Conservation (phyloP, 2,113 vertebrate genomes). For the Acanthisitta chloris region DNA sequence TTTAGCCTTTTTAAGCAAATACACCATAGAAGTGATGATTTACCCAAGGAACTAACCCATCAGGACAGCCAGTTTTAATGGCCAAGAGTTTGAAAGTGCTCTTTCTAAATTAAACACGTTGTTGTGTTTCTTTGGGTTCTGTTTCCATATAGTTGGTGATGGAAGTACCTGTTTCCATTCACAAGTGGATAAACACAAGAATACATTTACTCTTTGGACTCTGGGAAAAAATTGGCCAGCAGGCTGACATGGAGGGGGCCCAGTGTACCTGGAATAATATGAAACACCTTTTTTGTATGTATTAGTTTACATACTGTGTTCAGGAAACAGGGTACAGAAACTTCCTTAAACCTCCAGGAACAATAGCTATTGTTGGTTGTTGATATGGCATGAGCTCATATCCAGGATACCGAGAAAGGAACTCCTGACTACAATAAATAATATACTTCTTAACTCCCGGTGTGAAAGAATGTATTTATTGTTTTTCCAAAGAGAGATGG, state of each 20-base stretch:
- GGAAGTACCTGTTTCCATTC: background rate
- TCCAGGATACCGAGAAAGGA: conserved; percentile 69
- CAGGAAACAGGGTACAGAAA: conserved; percentile 78
- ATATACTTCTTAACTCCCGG: conserved; percentile 67
- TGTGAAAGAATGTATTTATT: conserved; percentile 48
- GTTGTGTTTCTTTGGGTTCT: background rate
- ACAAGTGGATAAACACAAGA: background rate
- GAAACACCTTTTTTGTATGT: conserved; percentile 64
- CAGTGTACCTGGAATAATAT: conserved; percentile 70
- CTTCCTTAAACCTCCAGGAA: conserved; percentile 76
- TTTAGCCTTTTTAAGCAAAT: background rate
- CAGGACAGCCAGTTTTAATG: background rate
- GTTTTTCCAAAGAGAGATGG: background rate
- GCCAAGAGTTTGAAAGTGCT: background rate
- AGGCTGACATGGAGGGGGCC: background rate
- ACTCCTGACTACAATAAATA: conserved; percentile 69
- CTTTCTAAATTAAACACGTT: background rate
- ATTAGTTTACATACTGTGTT: conserved; percentile 68
- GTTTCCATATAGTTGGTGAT: background rate
- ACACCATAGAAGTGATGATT: background rate
- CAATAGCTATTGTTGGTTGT: conserved; percentile 81
- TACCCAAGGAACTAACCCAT: background rate
- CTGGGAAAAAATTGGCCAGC: conserved; percentile 53
- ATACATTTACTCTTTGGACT: background rate
- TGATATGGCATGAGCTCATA: conserved; percentile 80